phyloP scores from a whole-genome alignment of 1,140 invertebrate species.

The Bombus ignitus region DNA sequence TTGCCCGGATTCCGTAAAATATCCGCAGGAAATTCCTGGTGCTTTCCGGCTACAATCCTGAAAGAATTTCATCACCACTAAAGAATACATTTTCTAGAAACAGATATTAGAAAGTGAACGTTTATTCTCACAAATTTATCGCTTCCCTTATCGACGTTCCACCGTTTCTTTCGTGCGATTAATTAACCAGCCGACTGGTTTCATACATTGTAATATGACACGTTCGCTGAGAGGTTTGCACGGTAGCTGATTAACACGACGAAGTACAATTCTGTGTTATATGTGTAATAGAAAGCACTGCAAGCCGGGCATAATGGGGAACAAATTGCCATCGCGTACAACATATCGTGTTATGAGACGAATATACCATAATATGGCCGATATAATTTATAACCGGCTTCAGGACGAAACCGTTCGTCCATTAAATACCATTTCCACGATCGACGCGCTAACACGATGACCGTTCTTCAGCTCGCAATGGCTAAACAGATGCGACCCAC shows the following conservation, averaged over 20 bases:
- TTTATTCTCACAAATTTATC: neutral
- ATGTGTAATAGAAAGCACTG: slow-evolving; percentile 32
- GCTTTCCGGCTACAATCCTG: neutral
- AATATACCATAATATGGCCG: neutral
- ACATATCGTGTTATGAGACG: neutral
- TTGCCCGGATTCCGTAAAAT: neutral
- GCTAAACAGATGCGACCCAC: neutral
- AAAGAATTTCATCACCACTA: neutral
- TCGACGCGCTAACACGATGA: neutral
- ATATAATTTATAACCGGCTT: slow-evolving; percentile 32
- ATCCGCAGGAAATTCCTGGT: slow-evolving; percentile 34
- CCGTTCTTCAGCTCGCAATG: neutral
- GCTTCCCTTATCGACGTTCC: neutral
- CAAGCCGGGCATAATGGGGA: slow-evolving; percentile 1
- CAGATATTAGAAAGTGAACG: neutral
- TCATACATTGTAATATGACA: neutral
- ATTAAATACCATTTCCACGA: slow-evolving; percentile 28
- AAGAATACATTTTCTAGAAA: neutral
- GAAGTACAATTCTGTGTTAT: slow-evolving; percentile 16
- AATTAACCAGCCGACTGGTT: slow-evolving; percentile 8
- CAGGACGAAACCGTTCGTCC: slow-evolving; percentile 3
- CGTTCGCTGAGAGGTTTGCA: neutral
- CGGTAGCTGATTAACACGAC: slow-evolving; percentile 17
- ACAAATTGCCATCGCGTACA: slow-evolving; percentile 25
- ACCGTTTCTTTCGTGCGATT: neutral